These are phyloP conservation scores for Xestia xanthographa DNA, from an alignment of 2,888 invertebrate genomes.

Conservation along the genomic window DNA sequence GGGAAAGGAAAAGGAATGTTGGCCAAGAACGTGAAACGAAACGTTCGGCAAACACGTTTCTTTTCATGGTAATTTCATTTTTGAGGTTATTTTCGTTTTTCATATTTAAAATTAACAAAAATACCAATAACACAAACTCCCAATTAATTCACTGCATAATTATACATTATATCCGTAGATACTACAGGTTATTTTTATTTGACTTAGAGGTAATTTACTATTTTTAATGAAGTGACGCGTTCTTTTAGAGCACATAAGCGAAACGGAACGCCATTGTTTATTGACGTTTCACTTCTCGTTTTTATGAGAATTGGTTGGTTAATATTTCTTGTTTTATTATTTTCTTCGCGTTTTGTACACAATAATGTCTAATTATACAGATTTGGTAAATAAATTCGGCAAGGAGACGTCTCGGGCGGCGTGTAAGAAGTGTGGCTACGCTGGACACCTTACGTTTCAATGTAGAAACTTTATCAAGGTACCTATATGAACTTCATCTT, in stretches of 20 bases:
- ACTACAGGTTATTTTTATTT: neutral
- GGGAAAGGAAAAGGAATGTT: slow-evolving; percentile 63
- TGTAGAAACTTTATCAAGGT: slow-evolving; percentile 98
- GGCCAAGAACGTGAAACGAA: slow-evolving; percentile 8
- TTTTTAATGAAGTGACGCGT: neutral
- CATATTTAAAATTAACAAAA: neutral
- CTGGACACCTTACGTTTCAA: slow-evolving; percentile 98
- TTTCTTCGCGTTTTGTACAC: slow-evolving; percentile 14
- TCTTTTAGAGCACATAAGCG: neutral
- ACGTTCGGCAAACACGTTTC: slow-evolving; percentile 36
- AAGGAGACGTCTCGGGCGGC: slow-evolving; percentile 95
- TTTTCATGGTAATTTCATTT: slow-evolving; percentile 1
- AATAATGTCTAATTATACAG: slow-evolving; percentile 83
- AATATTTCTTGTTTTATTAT: slow-evolving; percentile 27
- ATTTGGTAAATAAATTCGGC: slow-evolving; percentile 88
- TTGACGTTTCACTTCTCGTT: slow-evolving; percentile 61
- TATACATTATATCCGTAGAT: neutral
- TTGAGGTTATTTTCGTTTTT: neutral
- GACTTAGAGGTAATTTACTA: neutral
- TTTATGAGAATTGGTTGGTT: slow-evolving; percentile 18
- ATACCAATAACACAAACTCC: neutral
- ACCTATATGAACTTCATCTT: slow-evolving; percentile 66
- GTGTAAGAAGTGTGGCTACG: slow-evolving; percentile 98
- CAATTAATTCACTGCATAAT: neutral
- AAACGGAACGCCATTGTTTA: slow-evolving; percentile 62